Evolutionary conservation across 2,888 invertebrate species (phyloP).

Genomic region (Polyommatus iphigenia): DNA sequence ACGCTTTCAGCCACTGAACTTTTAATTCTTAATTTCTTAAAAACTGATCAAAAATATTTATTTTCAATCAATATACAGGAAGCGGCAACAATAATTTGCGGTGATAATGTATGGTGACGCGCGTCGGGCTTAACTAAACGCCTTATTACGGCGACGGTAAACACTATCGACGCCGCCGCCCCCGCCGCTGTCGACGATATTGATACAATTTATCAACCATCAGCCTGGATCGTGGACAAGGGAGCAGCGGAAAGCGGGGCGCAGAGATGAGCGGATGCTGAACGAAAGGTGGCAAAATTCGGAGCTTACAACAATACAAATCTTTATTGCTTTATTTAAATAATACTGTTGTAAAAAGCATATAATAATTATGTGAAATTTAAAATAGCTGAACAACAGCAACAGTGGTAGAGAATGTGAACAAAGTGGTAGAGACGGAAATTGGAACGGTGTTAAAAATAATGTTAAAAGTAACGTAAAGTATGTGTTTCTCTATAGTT

Average conservation of each 20-base stretch:
- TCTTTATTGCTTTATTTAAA: too few relatives aligned
- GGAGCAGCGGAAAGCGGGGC: not conserved
- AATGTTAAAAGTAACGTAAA: too few relatives aligned
- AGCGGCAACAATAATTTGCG: slow-evolving; percentile 29
- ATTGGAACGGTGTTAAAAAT: too few relatives aligned
- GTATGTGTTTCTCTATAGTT: too few relatives aligned
- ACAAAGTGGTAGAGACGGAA: too few relatives aligned
- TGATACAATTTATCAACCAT: slow-evolving; percentile 78
- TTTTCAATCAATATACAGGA: not conserved
- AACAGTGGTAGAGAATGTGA: too few relatives aligned
- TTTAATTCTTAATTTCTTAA: not conserved
- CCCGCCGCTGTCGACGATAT: slow-evolving; percentile 68
- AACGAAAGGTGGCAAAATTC: not conserved
- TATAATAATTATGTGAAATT: too few relatives aligned
- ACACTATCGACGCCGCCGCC: slow-evolving; percentile 70
- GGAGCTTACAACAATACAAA: too few relatives aligned
- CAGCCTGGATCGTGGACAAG: slow-evolving; percentile 35
- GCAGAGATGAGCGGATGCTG: not conserved
- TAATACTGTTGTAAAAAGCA: too few relatives aligned
- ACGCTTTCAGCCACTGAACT: not conserved
- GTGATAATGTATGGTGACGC: slow-evolving; percentile 44
- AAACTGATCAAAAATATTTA: not conserved
- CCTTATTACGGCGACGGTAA: slow-evolving; percentile 62
- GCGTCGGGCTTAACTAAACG: slow-evolving; percentile 58
- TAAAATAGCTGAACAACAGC: too few relatives aligned